These are phyloP conservation scores for Synanthedon andrenaeformis DNA, from an alignment of 2,888 invertebrate genomes.

Conservation along the genomic window DNA sequence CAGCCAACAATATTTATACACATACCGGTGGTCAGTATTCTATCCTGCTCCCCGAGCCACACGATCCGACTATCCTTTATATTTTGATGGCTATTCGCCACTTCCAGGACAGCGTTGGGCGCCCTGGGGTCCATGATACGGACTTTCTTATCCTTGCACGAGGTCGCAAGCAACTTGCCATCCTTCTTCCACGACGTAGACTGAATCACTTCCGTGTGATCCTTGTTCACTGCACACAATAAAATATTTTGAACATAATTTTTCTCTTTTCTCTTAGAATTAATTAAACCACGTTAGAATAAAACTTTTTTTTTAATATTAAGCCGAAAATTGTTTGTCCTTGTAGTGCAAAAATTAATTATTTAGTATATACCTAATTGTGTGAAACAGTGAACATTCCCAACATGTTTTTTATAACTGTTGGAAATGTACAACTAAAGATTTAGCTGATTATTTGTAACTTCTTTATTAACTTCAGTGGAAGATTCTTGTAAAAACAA, in stretches of 20 bases:
- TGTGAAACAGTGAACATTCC: too few species aligned
- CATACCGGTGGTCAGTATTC: slow-evolving; percentile 84
- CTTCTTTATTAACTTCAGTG: too few species aligned
- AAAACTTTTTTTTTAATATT: too few species aligned
- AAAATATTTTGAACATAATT: background rate
- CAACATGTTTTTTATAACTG: too few species aligned
- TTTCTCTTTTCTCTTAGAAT: too few species aligned
- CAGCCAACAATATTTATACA: background rate
- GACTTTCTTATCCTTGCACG: slow-evolving; percentile 92
- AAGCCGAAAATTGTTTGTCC: too few species aligned
- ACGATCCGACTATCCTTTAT: slow-evolving; percentile 92
- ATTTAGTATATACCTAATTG: too few species aligned
- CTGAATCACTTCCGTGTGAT: slow-evolving; percentile 89
- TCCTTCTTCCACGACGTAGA: slow-evolving; percentile 92
- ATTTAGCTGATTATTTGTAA: too few species aligned
- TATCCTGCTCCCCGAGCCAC: slow-evolving; percentile 88
- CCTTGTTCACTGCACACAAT: slow-evolving; percentile 63
- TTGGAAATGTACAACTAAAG: too few species aligned
- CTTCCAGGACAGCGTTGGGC: slow-evolving; percentile 67
- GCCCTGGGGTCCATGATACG: slow-evolving; percentile 86
- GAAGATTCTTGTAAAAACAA: too few species aligned
- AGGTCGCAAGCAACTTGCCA: slow-evolving; percentile 83
- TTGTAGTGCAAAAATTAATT: too few species aligned
- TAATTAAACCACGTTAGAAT: too few species aligned
- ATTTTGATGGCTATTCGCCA: slow-evolving; percentile 85